A percentile compares a stretch with the other conserved stretches of the same genome.
These are phyloP conservation scores for Porites evermanni DNA, from an alignment of 92 coral and sea anemone genomes.

Conservation along the genomic window DNA sequence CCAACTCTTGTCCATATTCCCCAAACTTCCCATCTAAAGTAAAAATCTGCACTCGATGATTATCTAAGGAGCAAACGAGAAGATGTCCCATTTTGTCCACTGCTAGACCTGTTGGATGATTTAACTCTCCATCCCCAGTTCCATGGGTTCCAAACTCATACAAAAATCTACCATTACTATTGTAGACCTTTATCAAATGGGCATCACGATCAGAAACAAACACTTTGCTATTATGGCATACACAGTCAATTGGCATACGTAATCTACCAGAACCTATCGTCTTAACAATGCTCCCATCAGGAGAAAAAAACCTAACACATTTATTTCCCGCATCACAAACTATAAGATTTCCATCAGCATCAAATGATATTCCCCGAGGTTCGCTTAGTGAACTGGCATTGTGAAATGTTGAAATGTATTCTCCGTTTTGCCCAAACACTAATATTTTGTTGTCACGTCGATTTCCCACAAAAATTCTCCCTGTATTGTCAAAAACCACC, in stretches of 20 bases:
- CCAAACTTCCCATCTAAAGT: slow-evolving; percentile 38
- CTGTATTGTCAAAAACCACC: neutral
- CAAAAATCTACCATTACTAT: neutral
- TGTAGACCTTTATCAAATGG: neutral
- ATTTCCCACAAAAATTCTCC: neutral
- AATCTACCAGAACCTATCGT: neutral
- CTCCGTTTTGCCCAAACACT: neutral
- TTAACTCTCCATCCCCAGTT: neutral
- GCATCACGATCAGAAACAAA: neutral
- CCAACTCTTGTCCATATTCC: slow-evolving; percentile 22
- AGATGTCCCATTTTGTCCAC: slow-evolving; percentile 30
- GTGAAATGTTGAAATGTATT: neutral
- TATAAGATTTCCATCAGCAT: neutral
- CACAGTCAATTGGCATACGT: neutral
- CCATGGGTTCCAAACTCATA: slow-evolving; percentile 12
- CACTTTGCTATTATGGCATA: neutral
- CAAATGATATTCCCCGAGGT: neutral
- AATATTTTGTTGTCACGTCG: neutral
- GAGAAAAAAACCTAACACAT: neutral
- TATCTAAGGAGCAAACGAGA: neutral
- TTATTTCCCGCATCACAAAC: neutral
- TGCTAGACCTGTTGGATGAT: neutral
- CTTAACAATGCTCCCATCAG: neutral
- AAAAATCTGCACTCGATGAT: neutral
- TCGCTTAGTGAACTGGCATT: fast-evolving